These are phyloP conservation scores for Saturnia pavonia DNA, from an alignment of 2,888 invertebrate genomes.

Conservation along the genomic window DNA sequence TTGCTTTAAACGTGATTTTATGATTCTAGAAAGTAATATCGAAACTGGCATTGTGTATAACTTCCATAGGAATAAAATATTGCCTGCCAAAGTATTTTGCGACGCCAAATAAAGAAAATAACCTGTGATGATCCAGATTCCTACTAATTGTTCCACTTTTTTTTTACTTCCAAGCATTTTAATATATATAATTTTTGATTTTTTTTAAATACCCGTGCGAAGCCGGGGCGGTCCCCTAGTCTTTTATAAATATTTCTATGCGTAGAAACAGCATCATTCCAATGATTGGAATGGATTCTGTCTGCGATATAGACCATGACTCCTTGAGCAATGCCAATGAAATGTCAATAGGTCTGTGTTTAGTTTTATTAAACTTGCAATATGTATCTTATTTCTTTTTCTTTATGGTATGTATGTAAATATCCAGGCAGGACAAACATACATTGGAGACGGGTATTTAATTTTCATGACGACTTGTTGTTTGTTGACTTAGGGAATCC, in stretches of 20 bases:
- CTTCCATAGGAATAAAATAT: background rate
- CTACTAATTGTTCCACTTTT: background rate
- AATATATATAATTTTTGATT: too few species aligned
- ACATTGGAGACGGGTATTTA: too few species aligned
- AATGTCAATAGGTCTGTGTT: conserved; percentile 33
- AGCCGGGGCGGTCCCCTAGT: too few species aligned
- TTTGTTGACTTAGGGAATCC: background rate
- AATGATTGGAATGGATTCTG: conserved; percentile 27
- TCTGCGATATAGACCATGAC: conserved; percentile 29
- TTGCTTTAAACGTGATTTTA: background rate
- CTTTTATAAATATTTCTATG: background rate
- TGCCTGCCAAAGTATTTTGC: background rate
- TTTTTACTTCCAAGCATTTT: too few species aligned
- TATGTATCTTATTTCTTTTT: background rate
- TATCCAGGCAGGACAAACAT: too few species aligned
- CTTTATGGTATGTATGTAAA: too few species aligned
- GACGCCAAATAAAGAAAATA: background rate
- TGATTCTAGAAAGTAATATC: background rate
- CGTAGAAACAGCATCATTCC: conserved; percentile 3
- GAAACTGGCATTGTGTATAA: background rate
- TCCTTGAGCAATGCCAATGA: conserved; percentile 34
- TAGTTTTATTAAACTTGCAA: background rate
- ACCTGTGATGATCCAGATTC: background rate
- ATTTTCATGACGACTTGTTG: background rate
- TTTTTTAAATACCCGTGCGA: too few species aligned